A percentile compares a stretch with the other conserved stretches of the same genome.
Conservation (phyloP, 2,113 vertebrate genomes). For the Choloepus hoffmanni region DNA sequence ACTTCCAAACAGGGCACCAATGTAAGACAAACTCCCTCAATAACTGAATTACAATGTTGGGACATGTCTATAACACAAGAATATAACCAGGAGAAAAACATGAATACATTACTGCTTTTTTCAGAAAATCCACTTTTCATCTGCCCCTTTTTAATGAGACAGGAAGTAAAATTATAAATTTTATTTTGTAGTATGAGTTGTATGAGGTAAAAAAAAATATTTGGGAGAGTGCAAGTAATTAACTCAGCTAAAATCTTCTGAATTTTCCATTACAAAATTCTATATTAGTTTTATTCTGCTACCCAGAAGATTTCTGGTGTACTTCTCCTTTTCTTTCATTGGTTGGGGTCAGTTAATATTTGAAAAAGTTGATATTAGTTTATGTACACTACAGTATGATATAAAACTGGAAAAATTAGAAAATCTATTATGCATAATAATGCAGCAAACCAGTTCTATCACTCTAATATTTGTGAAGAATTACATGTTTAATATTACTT, state of each 20-base stretch:
- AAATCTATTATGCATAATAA: background rate
- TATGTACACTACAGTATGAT: background rate
- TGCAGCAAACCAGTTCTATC: background rate
- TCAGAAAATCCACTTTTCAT: slow-evolving; percentile 28
- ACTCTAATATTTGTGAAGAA: slow-evolving; percentile 47
- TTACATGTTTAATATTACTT: background rate
- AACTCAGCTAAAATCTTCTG: slow-evolving; percentile 40
- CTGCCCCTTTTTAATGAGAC: slow-evolving; percentile 52
- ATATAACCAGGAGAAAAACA: background rate
- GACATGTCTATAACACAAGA: background rate
- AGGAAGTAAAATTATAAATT: background rate
- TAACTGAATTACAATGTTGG: background rate
- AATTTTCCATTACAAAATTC: slow-evolving; percentile 21
- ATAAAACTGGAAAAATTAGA: slow-evolving; percentile 25
- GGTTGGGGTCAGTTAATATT: slow-evolving; percentile 35
- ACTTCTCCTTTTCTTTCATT: slow-evolving; percentile 27
- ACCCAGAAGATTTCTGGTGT: background rate
- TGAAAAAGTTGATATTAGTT: slow-evolving; percentile 40
- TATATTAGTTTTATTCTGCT: background rate
- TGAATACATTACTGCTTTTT: background rate
- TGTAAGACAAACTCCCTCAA: background rate
- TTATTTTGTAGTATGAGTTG: slow-evolving; percentile 25
- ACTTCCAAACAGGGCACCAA: background rate
- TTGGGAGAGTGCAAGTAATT: background rate
- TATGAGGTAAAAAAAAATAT: background rate